Conservation (phyloP, 2,797 vertebrate genomes). For the Oreortyx pictus region DNA sequence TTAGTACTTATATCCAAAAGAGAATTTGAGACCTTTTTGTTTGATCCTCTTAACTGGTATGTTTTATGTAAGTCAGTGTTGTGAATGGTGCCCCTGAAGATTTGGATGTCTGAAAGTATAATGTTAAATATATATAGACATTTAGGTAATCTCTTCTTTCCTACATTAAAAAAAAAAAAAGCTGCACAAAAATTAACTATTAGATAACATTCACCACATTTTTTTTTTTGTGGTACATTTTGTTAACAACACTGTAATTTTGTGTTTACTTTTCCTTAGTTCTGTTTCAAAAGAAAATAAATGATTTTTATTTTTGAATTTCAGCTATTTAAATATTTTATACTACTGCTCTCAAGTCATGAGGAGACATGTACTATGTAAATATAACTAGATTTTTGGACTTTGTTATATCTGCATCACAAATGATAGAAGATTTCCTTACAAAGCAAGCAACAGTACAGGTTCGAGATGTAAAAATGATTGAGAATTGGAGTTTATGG, state of each 20-base stretch:
- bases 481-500: conserved; percentile 3
- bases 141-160: background rate
- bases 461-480: conserved; percentile 44
- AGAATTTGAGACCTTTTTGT: background rate
- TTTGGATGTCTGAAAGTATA: background rate
- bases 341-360: background rate
- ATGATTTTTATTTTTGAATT: conserved; percentile 14
- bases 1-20: background rate
- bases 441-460: background rate
- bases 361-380: background rate
- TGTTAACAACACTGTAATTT: background rate
- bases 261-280: background rate
- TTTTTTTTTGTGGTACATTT: background rate
- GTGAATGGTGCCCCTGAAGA: background rate
- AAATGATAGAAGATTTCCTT: conserved; percentile 8
- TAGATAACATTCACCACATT: background rate
- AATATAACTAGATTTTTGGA: background rate
- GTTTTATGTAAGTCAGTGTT: background rate
- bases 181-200: background rate
- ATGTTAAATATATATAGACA: background rate
- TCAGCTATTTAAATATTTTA: conserved; percentile 20
- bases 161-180: background rate
- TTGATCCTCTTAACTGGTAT: background rate
- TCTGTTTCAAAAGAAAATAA: background rate
- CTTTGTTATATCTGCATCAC: background rate